Evolutionary conservation across 2,888 invertebrate genomes (phyloP).

Genomic region (Hirtodrosophila histrioides): DNA sequence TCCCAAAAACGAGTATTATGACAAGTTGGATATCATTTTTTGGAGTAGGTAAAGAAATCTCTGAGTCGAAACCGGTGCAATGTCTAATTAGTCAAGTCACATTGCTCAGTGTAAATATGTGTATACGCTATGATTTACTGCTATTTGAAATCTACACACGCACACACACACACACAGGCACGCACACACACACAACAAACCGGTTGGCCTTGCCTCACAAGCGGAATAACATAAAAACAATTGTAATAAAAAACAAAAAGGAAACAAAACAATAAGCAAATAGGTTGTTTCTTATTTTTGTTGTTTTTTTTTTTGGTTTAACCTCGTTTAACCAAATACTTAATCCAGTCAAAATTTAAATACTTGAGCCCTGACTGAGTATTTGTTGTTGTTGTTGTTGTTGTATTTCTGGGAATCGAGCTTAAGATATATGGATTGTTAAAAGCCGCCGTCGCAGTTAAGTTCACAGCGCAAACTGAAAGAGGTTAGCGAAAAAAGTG

Average conservation of each 20-base stretch:
- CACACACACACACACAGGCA: slow-evolving; percentile 11
- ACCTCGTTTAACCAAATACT: slow-evolving; percentile 24
- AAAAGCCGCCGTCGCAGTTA: slow-evolving; percentile 15
- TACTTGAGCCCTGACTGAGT: not conserved
- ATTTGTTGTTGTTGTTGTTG: not conserved
- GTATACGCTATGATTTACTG: slow-evolving; percentile 16
- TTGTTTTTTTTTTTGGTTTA: slow-evolving; percentile 9
- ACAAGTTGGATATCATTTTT: not conserved
- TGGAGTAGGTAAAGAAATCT: not conserved
- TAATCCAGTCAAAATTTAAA: slow-evolving; percentile 29
- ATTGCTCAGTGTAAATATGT: slow-evolving; percentile 26
- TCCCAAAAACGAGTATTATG: not conserved
- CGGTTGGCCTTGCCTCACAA: slow-evolving; percentile 51
- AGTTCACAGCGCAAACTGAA: slow-evolving; percentile 37
- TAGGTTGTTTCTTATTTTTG: not conserved
- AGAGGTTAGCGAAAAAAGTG: not conserved
- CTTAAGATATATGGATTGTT: not conserved
- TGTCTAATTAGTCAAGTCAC: slow-evolving; percentile 34
- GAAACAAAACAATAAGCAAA: slow-evolving; percentile 19
- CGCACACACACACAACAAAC: slow-evolving; percentile 29
- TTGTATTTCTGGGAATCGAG: slow-evolving; percentile 8
- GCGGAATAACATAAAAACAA: slow-evolving; percentile 19
- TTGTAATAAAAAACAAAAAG: slow-evolving; percentile 30
- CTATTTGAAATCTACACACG: slow-evolving; percentile 21
- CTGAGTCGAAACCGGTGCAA: slow-evolving; percentile 13